These are phyloP conservation scores for Agonum fuliginosum DNA, from an alignment of 2,888 invertebrate species.

Conservation along the genomic window DNA sequence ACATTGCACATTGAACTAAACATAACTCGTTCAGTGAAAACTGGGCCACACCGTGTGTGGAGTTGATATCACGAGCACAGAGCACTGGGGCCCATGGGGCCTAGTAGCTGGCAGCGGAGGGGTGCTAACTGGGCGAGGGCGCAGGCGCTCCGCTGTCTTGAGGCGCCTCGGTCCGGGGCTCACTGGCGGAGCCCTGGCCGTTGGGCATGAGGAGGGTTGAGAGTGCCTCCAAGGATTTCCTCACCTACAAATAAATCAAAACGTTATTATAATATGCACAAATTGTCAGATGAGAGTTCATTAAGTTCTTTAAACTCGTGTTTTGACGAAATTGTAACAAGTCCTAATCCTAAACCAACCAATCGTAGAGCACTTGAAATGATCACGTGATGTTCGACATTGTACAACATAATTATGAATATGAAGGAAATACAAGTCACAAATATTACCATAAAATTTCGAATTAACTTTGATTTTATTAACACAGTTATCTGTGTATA, in stretches of 20 bases:
- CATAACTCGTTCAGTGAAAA: conserved; percentile 5
- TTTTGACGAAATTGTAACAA: no score
- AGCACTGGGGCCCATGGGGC: background rate
- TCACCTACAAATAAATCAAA: conserved; percentile 76
- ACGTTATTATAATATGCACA: no score
- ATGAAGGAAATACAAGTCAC: no score
- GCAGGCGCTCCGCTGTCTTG: conserved; percentile 50
- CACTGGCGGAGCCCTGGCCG: conserved; percentile 59
- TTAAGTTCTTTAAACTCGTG: no score
- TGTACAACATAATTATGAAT: no score
- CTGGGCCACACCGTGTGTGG: background rate
- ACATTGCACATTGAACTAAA: conserved; percentile 13
- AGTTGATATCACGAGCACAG: background rate
- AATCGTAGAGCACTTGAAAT: no score
- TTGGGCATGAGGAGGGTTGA: conserved; percentile 77
- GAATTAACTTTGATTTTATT: no score
- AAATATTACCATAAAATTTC: no score
- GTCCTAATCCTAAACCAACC: no score
- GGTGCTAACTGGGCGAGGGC: conserved; percentile 49
- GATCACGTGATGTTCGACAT: no score
- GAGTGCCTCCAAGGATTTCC: conserved; percentile 86
- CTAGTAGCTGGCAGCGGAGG: conserved; percentile 14
- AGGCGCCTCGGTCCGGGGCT: conserved; percentile 61
- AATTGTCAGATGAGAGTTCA: no score
- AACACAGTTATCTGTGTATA: no score